These are phyloP conservation scores for Anneissia japonica DNA, from an alignment of 35 echinoderm and acorn worm genomes.

Conservation along the genomic window DNA sequence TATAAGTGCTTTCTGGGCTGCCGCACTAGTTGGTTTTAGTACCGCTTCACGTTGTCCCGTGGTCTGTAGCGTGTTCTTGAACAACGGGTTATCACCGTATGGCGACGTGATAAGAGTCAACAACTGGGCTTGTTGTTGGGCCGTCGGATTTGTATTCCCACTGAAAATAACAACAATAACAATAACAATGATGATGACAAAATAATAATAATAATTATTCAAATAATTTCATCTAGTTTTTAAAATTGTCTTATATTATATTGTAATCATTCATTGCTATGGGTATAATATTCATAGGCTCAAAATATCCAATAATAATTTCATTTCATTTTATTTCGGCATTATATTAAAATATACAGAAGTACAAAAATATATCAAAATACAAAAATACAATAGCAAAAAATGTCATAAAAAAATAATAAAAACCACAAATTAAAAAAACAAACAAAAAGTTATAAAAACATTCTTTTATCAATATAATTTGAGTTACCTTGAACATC, in stretches of 20 bases:
- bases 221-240: not conserved
- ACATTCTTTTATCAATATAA: not conserved
- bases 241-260: not conserved
- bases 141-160: conserved; percentile 20
- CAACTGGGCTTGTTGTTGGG: conserved; percentile 63
- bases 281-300: too few relatives aligned
- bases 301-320: too few relatives aligned
- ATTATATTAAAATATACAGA: too few relatives aligned
- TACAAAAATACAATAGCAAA: too few relatives aligned
- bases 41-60: conserved; percentile 52
- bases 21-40: conserved; percentile 56
- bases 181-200: not conserved
- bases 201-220: not conserved
- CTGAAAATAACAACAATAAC: not conserved
- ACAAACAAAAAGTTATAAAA: not conserved
- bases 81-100: conserved; percentile 86
- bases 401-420: too few relatives aligned
- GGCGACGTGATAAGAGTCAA: conserved; percentile 73
- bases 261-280: too few relatives aligned
- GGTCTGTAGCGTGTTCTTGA: conserved; percentile 68
- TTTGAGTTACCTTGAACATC: not conserved
- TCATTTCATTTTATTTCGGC: too few relatives aligned
- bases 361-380: too few relatives aligned
- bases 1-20: conserved; percentile 74
- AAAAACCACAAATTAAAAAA: not conserved